Conservation (phyloP, 2,113 vertebrate species). For the Pitta sordida region DNA sequence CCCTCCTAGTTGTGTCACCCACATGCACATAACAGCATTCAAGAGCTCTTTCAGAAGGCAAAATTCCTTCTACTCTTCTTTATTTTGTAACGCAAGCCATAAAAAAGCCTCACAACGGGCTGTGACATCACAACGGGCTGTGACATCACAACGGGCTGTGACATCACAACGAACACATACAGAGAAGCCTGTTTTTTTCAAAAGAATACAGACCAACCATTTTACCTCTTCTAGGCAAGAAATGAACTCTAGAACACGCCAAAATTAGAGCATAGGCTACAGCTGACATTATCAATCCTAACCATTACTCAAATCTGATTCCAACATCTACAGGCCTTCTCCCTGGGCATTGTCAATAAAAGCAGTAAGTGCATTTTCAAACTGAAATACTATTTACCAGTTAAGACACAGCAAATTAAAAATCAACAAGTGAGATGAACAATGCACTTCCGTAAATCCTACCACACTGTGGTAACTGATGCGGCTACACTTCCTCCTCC, state of each 20-base stretch:
- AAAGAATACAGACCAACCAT: neutral
- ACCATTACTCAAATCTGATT: neutral
- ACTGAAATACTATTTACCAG: neutral
- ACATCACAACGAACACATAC: no score
- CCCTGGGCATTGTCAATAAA: neutral
- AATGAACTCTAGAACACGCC: neutral
- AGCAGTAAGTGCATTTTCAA: neutral
- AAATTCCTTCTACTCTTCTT: neutral
- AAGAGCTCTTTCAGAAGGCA: neutral
- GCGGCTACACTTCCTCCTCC: neutral
- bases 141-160: no score
- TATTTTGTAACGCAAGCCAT: constrained; percentile 12
- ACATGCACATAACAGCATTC: neutral
- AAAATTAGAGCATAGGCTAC: neutral
- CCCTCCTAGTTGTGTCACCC: neutral
- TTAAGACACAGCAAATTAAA: neutral
- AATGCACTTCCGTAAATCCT: neutral
- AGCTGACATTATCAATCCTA: neutral
- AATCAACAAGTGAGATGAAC: neutral
- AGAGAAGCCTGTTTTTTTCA: neutral
- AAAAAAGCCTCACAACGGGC: neutral
- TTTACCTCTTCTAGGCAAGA: neutral
- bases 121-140: no score
- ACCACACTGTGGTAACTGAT: neutral
- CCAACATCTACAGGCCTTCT: neutral